Evolutionary conservation across 2,888 invertebrate species (phyloP).

Genomic region (Metopia argyrocephala): DNA sequence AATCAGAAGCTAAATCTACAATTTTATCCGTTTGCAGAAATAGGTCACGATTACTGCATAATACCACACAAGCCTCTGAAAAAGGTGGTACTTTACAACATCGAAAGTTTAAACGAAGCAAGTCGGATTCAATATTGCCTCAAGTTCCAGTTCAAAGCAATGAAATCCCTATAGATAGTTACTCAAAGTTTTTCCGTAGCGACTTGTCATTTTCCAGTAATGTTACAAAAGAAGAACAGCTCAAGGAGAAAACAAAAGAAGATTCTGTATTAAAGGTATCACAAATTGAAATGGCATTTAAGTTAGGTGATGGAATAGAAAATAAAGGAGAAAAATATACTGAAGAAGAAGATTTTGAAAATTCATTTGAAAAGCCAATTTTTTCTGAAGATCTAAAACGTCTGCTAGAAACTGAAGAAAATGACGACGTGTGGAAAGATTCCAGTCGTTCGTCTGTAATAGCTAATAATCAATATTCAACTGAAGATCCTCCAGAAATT

Average conservation of each 20-base stretch:
- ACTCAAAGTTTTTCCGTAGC: slow-evolving; percentile 74
- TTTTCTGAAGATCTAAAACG: slow-evolving; percentile 71
- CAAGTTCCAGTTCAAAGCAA: slow-evolving; percentile 34
- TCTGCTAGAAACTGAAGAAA: slow-evolving; percentile 50
- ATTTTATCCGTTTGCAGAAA: slow-evolving; percentile 56
- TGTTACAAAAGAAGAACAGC: background rate
- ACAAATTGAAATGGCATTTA: slow-evolving; percentile 67
- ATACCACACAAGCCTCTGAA: slow-evolving; percentile 24
- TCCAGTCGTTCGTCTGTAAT: slow-evolving; percentile 51
- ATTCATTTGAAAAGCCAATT: slow-evolving; percentile 69
- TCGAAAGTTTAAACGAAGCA: slow-evolving; percentile 66
- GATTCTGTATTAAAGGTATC: slow-evolving; percentile 67
- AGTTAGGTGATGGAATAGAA: background rate
- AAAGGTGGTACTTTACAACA: slow-evolving; percentile 35
- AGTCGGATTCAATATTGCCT: slow-evolving; percentile 68
- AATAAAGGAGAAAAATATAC: background rate
- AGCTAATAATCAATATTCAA: slow-evolving; percentile 10
- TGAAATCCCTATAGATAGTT: slow-evolving; percentile 60
- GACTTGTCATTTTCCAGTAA: slow-evolving; percentile 70
- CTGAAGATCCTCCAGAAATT: slow-evolving; percentile 17
- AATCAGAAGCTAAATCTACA: slow-evolving; percentile 16
- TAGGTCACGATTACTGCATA: slow-evolving; percentile 53
- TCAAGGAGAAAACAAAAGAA: background rate
- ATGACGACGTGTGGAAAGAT: slow-evolving; percentile 58
- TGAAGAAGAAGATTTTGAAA: background rate